Base-by-base conservation (phyloP, 1,140 invertebrate genomes). In the Pollicipes pollicipes region DNA sequence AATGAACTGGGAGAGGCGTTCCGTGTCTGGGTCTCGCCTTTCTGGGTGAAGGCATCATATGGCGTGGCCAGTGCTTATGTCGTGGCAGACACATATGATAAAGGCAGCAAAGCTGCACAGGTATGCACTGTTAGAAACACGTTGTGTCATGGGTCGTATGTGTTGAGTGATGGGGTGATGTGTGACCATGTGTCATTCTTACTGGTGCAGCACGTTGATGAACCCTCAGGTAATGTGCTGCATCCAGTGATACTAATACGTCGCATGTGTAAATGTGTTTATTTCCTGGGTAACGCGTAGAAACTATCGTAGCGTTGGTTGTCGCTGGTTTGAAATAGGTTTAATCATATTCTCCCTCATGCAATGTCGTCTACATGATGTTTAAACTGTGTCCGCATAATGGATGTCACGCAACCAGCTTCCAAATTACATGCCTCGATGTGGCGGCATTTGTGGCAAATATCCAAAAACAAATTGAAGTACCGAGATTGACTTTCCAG, bases 1-100 rank as follows among this genome's bases (percentile, higher is more conserved):
- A 97, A 98, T 82, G 95, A 98, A 83, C 88, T 97, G 1, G 95
- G 95, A 3, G 94, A 98, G 82, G 85, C 93, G 8, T 96, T 97
- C 80, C 83, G 94, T 66, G 84, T 88, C 0, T 78, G 92, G 45
- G 85, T 96, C 27, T 86, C 87, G 69, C 83, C 84, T 28, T 86
- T 84, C 73, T 78, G 87, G 71, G 93, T 97, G 24, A 82, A 85
- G 74, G 80, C 85, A 6, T 89, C 87, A 76, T 98, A 97, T 79
- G 86, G 83, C 10, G 80, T 95, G 28, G 87, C 94, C 35, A 87
- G 86, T 77, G 84, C 84, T 10, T 97, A 98, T 79, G 92, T 95
- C 0, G 77, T 93, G 35, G 90, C 91, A 8, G 94, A 97, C 78
- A 91, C 93, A 35, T 77, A 83, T 6, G 85, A 94, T 78, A 96